Evolutionary conservation across 2,113 vertebrate genomes (phyloP), one percentile per base, ranked within the genome.

Genomic region (Poecile atricapillus): DNA sequence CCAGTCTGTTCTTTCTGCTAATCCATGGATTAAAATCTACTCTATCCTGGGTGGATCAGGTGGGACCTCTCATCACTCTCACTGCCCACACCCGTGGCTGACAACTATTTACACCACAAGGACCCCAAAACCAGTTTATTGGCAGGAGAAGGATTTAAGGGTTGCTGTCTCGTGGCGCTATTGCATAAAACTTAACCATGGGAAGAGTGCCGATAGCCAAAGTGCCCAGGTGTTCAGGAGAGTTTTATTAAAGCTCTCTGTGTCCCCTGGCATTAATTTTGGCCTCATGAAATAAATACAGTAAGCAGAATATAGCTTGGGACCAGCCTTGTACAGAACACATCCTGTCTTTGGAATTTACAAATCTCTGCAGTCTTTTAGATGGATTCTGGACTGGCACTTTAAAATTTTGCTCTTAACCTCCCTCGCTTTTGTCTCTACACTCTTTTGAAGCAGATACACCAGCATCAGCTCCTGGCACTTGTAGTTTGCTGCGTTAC

Each of bases 401-500:
- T 78, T 59, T 4, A 65, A 62, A 49, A 3, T 1, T 9, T 11
- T 8, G 30, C 14, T 10, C 13, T 50, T 43, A 39, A 20, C 31
- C 22, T 75, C 15, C 46, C 18, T 13, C 1, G 0, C n/a, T 58
- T 78, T 35, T 79, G 23, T 50, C 73, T 63, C 28, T 13, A 23
- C 30, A 3, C 1, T 30, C 15, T 59, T 83, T 91, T 39, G 53
- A 69, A 73, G 37, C 5, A 37, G 3, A 13, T 4, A 0, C 6
- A 12, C 20, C 44, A 90, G 21, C 31, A 55, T 2, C 79, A 83
- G 35, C 58, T 80, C 68, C 30, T 41, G 59, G 39, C 81, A 49
- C 47, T 23, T 39, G 35, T 8, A 35, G 44, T 15, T 16, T 18
- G 33, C 52, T 20, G 9, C 2, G 0, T 18, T 30, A 17, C 60